Conservation (phyloP, 1,140 invertebrate species). For the Notospermus geniculatus region DNA sequence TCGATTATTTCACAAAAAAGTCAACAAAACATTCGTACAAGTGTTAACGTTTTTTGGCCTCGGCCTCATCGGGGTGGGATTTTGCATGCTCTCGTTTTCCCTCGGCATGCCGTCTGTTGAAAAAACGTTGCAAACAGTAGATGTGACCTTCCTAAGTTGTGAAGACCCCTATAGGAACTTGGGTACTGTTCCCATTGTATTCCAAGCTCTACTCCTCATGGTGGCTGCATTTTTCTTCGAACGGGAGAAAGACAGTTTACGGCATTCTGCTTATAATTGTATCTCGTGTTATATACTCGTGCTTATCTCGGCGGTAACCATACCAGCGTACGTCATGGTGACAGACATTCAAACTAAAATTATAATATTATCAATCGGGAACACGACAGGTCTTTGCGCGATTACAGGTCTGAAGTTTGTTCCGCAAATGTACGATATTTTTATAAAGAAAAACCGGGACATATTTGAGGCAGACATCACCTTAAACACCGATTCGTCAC, state of each 20-base stretch:
- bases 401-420: background rate
- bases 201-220: background rate
- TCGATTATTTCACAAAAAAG: background rate
- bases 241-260: background rate
- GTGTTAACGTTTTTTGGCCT: background rate
- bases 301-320: background rate
- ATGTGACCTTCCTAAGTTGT: background rate
- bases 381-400: background rate
- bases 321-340: background rate
- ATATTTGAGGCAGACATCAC: no score
- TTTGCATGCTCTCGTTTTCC: background rate
- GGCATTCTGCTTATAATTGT: background rate
- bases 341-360: background rate
- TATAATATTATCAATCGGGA: background rate
- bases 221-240: slow-evolving; percentile 1
- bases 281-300: slow-evolving; percentile 2
- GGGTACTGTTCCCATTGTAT: background rate
- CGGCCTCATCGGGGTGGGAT: background rate
- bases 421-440: slow-evolving; percentile 3
- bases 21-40: background rate
- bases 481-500: no score
- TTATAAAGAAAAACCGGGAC: no score
- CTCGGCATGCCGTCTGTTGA: background rate
- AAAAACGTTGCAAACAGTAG: background rate
- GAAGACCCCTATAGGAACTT: background rate